Evolutionary conservation across 2,113 vertebrate species (phyloP).

Genomic region (chimpanzee (Pan troglodytes)): NHGRI_mPanTro3-v2.1_pri NC_072404.2:29297501-29298000

Average conservation of each 20-base stretch:
- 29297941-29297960: constrained; percentile 60
- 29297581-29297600: constrained; percentile 43
- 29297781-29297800: constrained; percentile 51
- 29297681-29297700: constrained; percentile 30
- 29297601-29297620: constrained; percentile 18
- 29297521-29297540: background rate
- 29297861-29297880: constrained; percentile 81
- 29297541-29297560: constrained; percentile 40
- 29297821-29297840: constrained; percentile 73
- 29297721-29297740: constrained; percentile 16
- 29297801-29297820: constrained; percentile 72
- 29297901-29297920: constrained; percentile 71
- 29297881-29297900: constrained; percentile 70
- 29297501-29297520: background rate
- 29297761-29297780: background rate
- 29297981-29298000: constrained; percentile 38
- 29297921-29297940: constrained; percentile 64
- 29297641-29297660: constrained; percentile 37
- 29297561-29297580: constrained; percentile 19
- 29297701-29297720: constrained; percentile 41
- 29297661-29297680: background rate
- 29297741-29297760: background rate
- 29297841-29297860: constrained; percentile 74
- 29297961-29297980: constrained; percentile 55
- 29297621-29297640: constrained; percentile 32